Evolutionary conservation across 2,888 invertebrate genomes (phyloP).

Genomic region (Campoplex capitator): DNA sequence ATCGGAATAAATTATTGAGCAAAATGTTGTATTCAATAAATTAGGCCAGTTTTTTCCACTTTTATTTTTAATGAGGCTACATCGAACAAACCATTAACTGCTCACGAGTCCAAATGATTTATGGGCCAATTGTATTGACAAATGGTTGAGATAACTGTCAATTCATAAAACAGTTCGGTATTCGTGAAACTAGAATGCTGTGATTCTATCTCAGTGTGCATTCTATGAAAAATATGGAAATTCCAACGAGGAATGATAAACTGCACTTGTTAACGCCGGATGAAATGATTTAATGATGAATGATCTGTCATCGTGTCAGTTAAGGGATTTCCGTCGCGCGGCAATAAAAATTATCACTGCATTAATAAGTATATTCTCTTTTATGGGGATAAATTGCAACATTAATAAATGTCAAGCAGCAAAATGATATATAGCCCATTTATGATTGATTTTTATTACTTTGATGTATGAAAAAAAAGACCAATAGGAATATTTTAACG

Average conservation of each 20-base stretch:
- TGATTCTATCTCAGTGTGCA: neutral
- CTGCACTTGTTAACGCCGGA: neutral
- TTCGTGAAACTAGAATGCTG: neutral
- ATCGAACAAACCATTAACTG: neutral
- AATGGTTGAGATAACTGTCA: neutral
- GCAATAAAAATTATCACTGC: slow-evolving; percentile 9
- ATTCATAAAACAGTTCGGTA: neutral
- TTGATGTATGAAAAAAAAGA: neutral
- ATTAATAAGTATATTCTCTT: slow-evolving; percentile 2
- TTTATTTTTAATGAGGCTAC: neutral
- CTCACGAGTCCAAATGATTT: neutral
- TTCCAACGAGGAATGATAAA: neutral
- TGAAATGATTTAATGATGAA: slow-evolving; percentile 29
- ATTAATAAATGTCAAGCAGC: slow-evolving; percentile 19
- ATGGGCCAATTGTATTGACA: slow-evolving; percentile 24
- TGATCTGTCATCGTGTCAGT: slow-evolving; percentile 27
- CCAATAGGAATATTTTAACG: neutral
- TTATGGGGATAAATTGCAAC: neutral
- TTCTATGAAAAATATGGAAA: neutral
- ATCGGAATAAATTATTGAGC: neutral
- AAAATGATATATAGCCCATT: slow-evolving; percentile 11
- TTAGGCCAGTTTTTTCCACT: neutral
- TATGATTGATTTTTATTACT: neutral
- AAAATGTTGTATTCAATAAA: neutral
- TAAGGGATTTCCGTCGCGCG: neutral